These are phyloP conservation scores for Scleropages formosus DNA, from an alignment of 2,797 vertebrate genomes.

Conservation along the genomic window DNA sequence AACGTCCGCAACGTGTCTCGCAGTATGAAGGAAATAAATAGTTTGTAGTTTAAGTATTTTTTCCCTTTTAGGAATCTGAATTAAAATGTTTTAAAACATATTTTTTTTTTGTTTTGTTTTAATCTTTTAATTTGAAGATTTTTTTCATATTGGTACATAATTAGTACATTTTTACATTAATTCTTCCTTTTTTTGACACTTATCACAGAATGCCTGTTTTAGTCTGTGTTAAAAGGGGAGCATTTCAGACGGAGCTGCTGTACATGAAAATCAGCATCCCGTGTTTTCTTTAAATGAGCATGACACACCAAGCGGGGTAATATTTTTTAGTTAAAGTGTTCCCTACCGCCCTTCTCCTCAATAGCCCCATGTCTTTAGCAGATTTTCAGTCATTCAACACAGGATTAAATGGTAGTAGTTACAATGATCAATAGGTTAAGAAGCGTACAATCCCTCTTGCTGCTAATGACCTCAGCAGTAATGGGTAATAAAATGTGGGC, in stretches of 20 bases:
- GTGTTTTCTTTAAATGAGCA: slow-evolving; percentile 65
- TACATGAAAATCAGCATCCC: slow-evolving; percentile 58
- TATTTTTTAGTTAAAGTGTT: slow-evolving; percentile 73
- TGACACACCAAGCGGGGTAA: slow-evolving; percentile 59
- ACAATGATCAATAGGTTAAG: slow-evolving; percentile 99
- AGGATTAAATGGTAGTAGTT: slow-evolving; percentile 99
- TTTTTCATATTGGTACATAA: neutral
- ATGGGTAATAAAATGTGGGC: slow-evolving; percentile 96
- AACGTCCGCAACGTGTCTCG: slow-evolving; percentile 48
- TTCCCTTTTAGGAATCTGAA: neutral
- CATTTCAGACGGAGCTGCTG: slow-evolving; percentile 56
- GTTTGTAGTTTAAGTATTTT: neutral
- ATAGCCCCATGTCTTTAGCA: slow-evolving; percentile 69
- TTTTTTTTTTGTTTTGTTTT: neutral
- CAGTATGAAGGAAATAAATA: too few species aligned
- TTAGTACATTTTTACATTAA: neutral
- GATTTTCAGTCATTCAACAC: slow-evolving; percentile 91
- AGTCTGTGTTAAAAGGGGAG: slow-evolving; percentile 41
- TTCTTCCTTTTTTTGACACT: neutral
- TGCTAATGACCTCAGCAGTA: slow-evolving; percentile 99
- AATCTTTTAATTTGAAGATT: neutral
- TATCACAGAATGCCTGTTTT: too few species aligned
- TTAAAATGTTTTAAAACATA: neutral
- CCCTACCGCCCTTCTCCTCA: slow-evolving; percentile 57
- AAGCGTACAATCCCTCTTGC: slow-evolving; percentile 94